Evolutionary conservation across 30 jellyfish, hydroid and myxozoan genomes (phyloP), one percentile per base, ranked within the genome.

Genomic region (Chrysaora quinquecirrha): DNA sequence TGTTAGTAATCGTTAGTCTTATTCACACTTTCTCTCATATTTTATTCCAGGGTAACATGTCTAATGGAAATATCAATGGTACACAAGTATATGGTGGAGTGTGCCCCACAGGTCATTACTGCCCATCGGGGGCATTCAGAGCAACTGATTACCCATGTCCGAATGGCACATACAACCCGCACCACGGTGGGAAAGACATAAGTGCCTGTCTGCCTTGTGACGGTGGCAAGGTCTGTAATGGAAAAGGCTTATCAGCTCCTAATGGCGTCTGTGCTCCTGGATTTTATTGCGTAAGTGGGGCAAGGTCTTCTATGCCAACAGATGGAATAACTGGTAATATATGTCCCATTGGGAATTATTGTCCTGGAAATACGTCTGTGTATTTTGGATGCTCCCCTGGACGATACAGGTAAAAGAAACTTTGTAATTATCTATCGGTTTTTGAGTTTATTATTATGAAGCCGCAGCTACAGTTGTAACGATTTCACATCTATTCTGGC

Each of bases 71-170:
- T 58, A 69, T 71, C 34, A 71, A 83, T 35, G 96, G 95, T 10
- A 76, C 86, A 25, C 79, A 66, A 4, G 84, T 78, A 4, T 94
- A 66, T 72, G 99, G 99, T 31, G 99, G 99, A 1, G 96, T 87
- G 35, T 94, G 99, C 68, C 99, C 97, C 35, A 4, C 93, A 9
- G 99, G 99, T 48, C 96, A 94, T 66, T 94, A 67, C 86, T 94
- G 99, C 74, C 89, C 80, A 24, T 18, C 61, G 18, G 97, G 97
- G 31, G 70, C 97, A 6, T 61, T 64, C 52, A 69, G 91, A 73
- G 93, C 98, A 1, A 87, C 97, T 23, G 91, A 87, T 27, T 38
- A 73, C 70, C 88, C 83, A 2, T 94, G 99, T 82, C 94, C 88
- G 1, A 94, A 79, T 70, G 99, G 97, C 3, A 94, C 99, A 6